A percentile compares a stretch with the other conserved stretches of the same genome.
These are phyloP conservation scores for Sicus ferrugineus DNA, from an alignment of 2,888 invertebrate genomes.

Conservation along the genomic window DNA sequence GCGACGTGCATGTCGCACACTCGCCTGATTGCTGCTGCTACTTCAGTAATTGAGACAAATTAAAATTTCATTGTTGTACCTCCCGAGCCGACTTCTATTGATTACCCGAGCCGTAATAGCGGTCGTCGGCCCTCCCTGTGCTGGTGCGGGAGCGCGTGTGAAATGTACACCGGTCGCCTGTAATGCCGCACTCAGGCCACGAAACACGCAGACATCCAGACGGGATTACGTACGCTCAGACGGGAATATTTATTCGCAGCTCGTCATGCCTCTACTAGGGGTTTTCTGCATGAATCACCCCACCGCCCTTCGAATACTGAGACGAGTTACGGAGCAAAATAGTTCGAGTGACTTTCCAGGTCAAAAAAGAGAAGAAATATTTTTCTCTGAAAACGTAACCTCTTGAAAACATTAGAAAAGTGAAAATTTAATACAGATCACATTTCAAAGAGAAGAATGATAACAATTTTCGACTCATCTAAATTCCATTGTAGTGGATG, in stretches of 20 bases:
- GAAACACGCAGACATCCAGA: not conserved
- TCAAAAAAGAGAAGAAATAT: no score
- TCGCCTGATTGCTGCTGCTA: conserved; percentile 14
- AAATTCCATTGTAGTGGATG: no score
- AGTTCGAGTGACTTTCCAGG: no score
- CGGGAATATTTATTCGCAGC: not conserved
- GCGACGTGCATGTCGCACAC: conserved; percentile 2
- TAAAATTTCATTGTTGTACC: conserved; percentile 20
- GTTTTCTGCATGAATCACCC: no score
- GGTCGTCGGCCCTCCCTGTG: not conserved
- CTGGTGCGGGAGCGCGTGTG: not conserved
- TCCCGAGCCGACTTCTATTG: not conserved
- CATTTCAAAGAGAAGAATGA: no score
- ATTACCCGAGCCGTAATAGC: conserved; percentile 22
- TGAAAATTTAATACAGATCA: no score
- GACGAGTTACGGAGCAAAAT: no score
- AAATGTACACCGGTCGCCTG: not conserved
- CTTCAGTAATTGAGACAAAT: conserved; percentile 32
- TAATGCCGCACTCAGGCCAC: not conserved
- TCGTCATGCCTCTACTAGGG: no score
- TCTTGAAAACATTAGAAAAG: no score
- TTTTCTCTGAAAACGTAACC: no score
- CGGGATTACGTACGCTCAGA: not conserved
- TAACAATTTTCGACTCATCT: no score
- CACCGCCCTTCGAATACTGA: no score